Conservation (phyloP, 2,113 vertebrate genomes). For the Coptodon bakossiorum region DNA sequence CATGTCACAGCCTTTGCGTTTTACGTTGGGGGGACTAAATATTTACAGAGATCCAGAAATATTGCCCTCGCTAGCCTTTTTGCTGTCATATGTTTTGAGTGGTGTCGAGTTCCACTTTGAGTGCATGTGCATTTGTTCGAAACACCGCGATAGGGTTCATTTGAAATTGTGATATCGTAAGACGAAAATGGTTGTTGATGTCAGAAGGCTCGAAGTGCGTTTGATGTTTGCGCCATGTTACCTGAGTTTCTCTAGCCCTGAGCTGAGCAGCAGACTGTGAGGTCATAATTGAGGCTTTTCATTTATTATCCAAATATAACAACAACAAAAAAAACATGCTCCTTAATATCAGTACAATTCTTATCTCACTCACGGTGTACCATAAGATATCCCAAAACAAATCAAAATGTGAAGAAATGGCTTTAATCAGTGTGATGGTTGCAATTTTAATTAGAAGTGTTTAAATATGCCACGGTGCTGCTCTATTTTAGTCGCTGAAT, state of each 20-base stretch:
- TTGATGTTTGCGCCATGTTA: neutral
- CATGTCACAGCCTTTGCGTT: neutral
- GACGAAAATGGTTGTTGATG: neutral
- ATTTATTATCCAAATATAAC: neutral
- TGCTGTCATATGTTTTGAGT: neutral
- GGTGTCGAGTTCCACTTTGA: neutral
- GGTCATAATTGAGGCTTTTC: neutral
- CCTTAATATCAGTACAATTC: neutral
- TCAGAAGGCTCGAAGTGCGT: neutral
- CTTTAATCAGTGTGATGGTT: neutral
- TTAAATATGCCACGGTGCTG: neutral
- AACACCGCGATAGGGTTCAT: neutral
- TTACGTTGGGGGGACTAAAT: neutral
- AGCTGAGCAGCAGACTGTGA: neutral
- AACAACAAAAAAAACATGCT: neutral
- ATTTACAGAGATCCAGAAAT: neutral
- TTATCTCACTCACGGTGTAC: neutral
- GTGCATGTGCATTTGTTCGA: neutral
- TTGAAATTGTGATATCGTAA: neutral
- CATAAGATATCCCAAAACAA: neutral
- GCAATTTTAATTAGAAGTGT: neutral
- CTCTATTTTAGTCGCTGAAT: neutral
- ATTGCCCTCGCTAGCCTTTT: neutral
- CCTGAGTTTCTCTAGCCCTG: neutral
- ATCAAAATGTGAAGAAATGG: neutral